Base-by-base conservation (phyloP, 2,113 vertebrate species). In the Corynorhinus townsendii region DNA sequence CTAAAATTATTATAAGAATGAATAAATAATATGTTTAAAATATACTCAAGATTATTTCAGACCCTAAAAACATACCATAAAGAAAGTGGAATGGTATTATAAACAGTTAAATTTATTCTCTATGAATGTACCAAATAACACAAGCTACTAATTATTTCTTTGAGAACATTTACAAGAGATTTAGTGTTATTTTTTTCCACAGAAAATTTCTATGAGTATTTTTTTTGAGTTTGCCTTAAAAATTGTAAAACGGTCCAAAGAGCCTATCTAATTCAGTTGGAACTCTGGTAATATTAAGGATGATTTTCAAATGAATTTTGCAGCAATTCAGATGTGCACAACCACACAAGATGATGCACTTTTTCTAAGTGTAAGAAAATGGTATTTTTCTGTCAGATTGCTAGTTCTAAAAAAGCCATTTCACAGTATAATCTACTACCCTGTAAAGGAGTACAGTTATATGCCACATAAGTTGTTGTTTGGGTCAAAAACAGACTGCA, bases 1-100 rank as follows among this genome's bases (percentile, higher is more conserved):
- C 99, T 99, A 98, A 62, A 96, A 91, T 95, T 95, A 96, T 93
- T 93, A 22, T 89, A 87, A 95, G 64, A 86, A 91, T 89, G 71
- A 56, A 95, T 26, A 93, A 90, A n/a, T 43, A 68, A 59, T 40
- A 83, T 59, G 73, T 75, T 73, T 26, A 77, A 93, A 80, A 93
- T 76, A 94, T 0, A 92, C 0, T 71, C 14, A 75, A 91, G 62
- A 92, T 3, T 40, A 20, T 56, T 94, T 54, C 79, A 92, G 91
- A 85, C 6, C 35, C 64, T 93, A 93, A 77, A 82, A 93, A 59
- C 56, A 66, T 86, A 68, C 20, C 24, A 77, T 64, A 83, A 81
- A 92, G 38, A 79, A 79, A 73, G 28, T 66, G 28, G 56, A 62
- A 52, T 20, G 69, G 11, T 64, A 79, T 40, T 68, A 80, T 30